A percentile compares a stretch with the other conserved stretches of the same genome.
Conservation (phyloP, 2,888 invertebrate species). For the Orthosia incerta region DNA sequence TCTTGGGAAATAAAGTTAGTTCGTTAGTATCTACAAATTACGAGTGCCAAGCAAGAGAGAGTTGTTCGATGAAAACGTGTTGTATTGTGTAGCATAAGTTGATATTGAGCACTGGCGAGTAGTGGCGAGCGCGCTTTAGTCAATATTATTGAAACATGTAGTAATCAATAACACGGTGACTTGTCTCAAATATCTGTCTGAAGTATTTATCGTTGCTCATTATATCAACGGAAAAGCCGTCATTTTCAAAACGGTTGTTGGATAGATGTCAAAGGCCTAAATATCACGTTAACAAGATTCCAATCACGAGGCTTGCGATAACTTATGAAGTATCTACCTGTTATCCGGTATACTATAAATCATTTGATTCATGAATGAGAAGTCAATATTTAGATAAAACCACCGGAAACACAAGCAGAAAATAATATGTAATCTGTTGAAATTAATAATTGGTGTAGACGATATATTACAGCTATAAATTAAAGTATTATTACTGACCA, state of each 20-base stretch:
- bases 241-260: constrained; percentile 14
- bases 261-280: constrained; percentile 21
- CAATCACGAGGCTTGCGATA: constrained; percentile 30
- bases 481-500: constrained; percentile 48
- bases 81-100: not conserved
- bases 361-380: constrained; percentile 54
- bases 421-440: constrained; percentile 44
- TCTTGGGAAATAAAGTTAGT: not conserved
- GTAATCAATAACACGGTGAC: constrained; percentile 9
- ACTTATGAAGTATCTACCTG: constrained; percentile 40
- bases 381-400: constrained; percentile 62
- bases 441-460: constrained; percentile 56
- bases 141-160: constrained; percentile 20
- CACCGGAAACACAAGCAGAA: constrained; percentile 48
- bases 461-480: constrained; percentile 54
- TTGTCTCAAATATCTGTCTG: constrained; percentile 6
- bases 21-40: not conserved
- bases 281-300: constrained; percentile 36
- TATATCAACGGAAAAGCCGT: constrained; percentile 19
- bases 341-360: constrained; percentile 45
- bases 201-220: constrained; percentile 20
- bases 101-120: not conserved
- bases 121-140: not conserved
- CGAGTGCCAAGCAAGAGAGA: not conserved
- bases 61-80: not conserved